Conservation (phyloP, 2,113 vertebrate genomes). For the Rallus limicola region DNA sequence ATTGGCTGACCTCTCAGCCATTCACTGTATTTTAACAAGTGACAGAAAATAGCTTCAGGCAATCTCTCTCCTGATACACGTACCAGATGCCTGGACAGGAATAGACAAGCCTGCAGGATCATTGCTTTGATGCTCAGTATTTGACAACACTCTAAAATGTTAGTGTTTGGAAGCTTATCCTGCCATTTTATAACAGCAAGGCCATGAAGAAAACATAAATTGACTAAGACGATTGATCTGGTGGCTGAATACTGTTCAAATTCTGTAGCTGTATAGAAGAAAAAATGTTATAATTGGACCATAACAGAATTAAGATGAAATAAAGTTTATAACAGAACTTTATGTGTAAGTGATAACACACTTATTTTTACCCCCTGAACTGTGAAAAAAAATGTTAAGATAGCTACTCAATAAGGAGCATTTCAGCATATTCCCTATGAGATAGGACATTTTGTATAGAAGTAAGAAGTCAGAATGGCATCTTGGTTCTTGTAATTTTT, state of each 20-base stretch:
- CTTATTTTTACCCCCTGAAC: not conserved
- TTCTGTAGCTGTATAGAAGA: not conserved
- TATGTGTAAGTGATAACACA: not conserved
- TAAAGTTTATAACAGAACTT: not conserved
- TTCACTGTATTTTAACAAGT: constrained; percentile 10
- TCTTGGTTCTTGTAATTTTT: not conserved
- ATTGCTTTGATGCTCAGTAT: not conserved
- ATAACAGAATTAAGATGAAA: not conserved
- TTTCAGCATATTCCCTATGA: not conserved
- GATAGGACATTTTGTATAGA: not conserved
- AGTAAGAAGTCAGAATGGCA: not conserved
- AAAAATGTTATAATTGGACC: not conserved
- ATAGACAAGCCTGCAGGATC: not conserved
- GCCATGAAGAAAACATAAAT: not conserved
- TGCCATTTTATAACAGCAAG: not conserved
- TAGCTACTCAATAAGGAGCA: not conserved
- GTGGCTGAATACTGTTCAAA: not conserved
- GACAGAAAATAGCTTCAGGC: constrained; percentile 1
- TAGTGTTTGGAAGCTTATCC: not conserved
- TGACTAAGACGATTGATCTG: not conserved
- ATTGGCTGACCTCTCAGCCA: constrained; percentile 27
- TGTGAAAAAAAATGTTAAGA: not conserved
- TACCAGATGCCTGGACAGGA: not conserved
- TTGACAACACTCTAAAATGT: constrained; percentile 1
- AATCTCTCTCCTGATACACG: not conserved